Percentiles rank a stretch among this genome's conserved stretches.
phyloP scores from a whole-genome alignment of 2,888 invertebrate genomes.

The Falcaria lacertinaria region DNA sequence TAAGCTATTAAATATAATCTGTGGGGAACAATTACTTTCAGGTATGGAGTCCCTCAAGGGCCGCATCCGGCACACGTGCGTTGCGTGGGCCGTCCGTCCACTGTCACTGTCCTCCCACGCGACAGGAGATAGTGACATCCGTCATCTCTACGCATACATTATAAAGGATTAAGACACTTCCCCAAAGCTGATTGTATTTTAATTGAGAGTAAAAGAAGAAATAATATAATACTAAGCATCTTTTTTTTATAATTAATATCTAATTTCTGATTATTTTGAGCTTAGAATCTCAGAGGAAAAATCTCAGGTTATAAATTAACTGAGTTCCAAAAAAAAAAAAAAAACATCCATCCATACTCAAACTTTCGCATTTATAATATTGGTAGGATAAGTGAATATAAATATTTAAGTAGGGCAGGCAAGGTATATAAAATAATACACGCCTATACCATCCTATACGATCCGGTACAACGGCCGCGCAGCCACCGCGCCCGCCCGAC shows the following conservation, averaged over 20 bases:
- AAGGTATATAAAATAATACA: slow-evolving; percentile 47
- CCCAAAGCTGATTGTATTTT: slow-evolving; percentile 33
- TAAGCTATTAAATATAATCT: not conserved
- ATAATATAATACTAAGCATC: too few relatives aligned
- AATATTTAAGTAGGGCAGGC: too few relatives aligned
- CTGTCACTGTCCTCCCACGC: slow-evolving; percentile 14
- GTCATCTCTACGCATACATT: slow-evolving; percentile 1
- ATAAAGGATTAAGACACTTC: not conserved
- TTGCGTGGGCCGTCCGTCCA: slow-evolving; percentile 34
- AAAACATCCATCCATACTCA: too few relatives aligned
- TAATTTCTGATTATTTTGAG: too few relatives aligned
- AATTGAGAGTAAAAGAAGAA: slow-evolving; percentile 19
- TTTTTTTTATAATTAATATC: not conserved
- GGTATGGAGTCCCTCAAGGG: not conserved
- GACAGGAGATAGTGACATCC: slow-evolving; percentile 1
- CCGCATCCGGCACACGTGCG: slow-evolving; percentile 38
- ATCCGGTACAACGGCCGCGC: slow-evolving; percentile 35
- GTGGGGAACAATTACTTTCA: slow-evolving; percentile 3
- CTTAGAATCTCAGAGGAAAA: too few relatives aligned
- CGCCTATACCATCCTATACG: too few relatives aligned
- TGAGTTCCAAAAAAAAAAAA: too few relatives aligned
- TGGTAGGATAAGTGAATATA: too few relatives aligned
- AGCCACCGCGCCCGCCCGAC: slow-evolving; percentile 41
- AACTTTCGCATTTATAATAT: too few relatives aligned
- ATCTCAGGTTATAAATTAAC: too few relatives aligned